Conservation (phyloP, 2,113 vertebrate genomes). For the Psephotus haematonotus region DNA sequence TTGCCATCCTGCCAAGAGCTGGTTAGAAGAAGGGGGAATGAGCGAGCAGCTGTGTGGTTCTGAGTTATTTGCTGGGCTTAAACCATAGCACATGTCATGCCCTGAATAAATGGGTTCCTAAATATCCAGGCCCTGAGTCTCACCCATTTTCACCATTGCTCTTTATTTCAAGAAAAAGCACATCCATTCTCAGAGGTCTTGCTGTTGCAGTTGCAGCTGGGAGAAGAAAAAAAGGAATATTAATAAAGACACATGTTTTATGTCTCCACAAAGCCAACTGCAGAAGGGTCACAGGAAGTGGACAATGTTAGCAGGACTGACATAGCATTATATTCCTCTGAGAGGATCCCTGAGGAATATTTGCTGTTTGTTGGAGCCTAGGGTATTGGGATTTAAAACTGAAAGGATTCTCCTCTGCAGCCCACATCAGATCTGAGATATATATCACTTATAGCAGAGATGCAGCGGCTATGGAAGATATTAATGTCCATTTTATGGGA, state of each 20-base stretch:
- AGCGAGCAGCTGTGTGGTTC: neutral
- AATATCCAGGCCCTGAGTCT: neutral
- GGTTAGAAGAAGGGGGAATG: neutral
- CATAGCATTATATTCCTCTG: neutral
- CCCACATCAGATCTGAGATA: neutral
- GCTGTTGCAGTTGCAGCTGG: neutral
- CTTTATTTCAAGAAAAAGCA: neutral
- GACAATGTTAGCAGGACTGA: neutral
- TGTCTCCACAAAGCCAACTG: neutral
- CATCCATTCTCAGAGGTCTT: neutral
- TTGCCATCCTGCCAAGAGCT: neutral
- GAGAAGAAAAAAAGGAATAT: neutral
- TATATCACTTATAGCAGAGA: neutral
- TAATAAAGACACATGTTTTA: neutral
- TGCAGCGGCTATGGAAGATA: neutral
- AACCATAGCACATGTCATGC: neutral
- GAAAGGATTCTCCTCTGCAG: neutral
- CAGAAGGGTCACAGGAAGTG: neutral
- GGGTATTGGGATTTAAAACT: neutral
- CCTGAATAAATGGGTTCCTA: neutral
- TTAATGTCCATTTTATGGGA: neutral
- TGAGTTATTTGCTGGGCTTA: neutral
- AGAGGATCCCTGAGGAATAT: neutral
- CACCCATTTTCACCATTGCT: neutral
- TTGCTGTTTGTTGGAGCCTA: neutral